Base-by-base conservation (phyloP, 30 jellyfish, hydroid and myxozoan genomes). In the Chrysaora quinquecirrha region DNA sequence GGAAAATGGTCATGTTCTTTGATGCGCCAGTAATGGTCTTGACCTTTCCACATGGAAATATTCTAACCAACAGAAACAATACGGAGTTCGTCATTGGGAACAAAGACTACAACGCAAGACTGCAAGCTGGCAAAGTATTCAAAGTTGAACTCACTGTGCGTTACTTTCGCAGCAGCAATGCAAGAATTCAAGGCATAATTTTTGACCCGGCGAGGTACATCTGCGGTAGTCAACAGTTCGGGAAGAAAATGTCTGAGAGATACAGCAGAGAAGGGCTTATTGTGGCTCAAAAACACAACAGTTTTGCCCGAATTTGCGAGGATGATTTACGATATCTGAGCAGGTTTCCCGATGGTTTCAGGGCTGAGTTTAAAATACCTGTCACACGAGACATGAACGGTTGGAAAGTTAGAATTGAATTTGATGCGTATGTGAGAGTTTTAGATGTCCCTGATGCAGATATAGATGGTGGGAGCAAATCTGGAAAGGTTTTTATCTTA, bases 131-230 rank as follows among this genome's bases (percentile, higher is more conserved):
- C 22, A 32, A 30, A n/a, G 61, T 4, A 25, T 28, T 69, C 70
- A 54, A 20, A 0, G 54, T 82, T 70, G 80, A 82, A 24, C 18
- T 82, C 34, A 50, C 85, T 4, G 71, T 82, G 6, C 78, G 69
- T 60, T 69, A 67, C 67, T 38, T 38, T 14, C 54, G 54, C 14
- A 3, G 11, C 6, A 38, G 14, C 54, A 38, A 38, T 38, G 14
- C 54, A 6, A 38, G 54, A 38, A 38, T 38, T 3, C 54, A 38
- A 38, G 54, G 54, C 24, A 38, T 82, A 14, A 82, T 82, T 7
- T 70, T 82, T 18, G 92, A 82, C 54, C 92, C 92, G 18, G 92
- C 60, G 14, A 38, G 58, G 80, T 82, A 23, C 18, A 54, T 69
- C 19, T 82, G 92, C 82, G 74, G 74, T 21, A 61, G 47, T 19